Base-by-base conservation (phyloP, 2,113 vertebrate genomes). In the Monarcha castaneiventris region DNA sequence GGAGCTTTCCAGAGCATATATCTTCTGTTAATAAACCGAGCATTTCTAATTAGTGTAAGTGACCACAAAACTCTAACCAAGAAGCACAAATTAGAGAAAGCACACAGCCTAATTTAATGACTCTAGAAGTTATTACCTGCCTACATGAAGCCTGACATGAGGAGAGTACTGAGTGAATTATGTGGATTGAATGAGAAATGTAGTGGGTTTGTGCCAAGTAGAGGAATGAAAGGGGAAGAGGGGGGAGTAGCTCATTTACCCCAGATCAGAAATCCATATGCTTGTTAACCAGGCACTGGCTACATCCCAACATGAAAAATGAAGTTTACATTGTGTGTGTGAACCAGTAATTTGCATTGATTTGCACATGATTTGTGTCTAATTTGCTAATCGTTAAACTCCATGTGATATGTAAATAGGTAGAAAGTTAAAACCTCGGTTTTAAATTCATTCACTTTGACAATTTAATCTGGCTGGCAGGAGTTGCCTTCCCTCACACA, bases 301-400 rank as follows among this genome's bases (percentile, higher is more conserved):
- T 93, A 64, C 59, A 35, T 90, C 89, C 87, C 95, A 96, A 94
- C 71, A 52, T 80, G 92, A 94, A 90, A 97, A 97, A 96, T 92
- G 78, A 94, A 93, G 91, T 95, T 96, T 97, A 94, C 56, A 19
- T 95, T 85, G 75, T 91, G 83, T 89, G 71, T 92, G 91, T 79
- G 89, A 96, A 88, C 86, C 79, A 72, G 86, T 87, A 92, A 97
- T 97, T 96, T 96, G 89, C 94, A 97, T 96, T 96, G 94, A 96
- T 97, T 95, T 95, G 89, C 96, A 96, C 94, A 95, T 95, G 82
- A 97, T 96, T 95, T 92, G 86, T 97, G 94, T 91, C 95, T 97
- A 95, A 96, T 97, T 96, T 94, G 73, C 63, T 91, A 62, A 93
- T 95, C 62, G 35, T 96, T 97, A 91, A 92, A 85, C 66, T 71